Conservation (phyloP, 2,888 invertebrate species). For the Synergus japonicus region DNA sequence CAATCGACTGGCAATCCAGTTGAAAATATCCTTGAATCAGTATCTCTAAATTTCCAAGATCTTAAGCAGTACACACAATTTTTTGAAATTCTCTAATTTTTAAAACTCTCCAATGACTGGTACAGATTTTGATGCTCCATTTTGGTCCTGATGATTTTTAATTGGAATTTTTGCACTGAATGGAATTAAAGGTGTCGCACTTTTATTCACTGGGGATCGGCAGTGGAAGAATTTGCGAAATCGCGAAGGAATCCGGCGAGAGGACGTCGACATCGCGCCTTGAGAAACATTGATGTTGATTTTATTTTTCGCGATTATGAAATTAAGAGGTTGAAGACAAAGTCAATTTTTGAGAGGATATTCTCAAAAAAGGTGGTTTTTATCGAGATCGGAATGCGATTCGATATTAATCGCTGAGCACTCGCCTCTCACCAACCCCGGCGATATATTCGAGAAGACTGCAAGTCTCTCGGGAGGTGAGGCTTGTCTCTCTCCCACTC, state of each 20-base stretch:
- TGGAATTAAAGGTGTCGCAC: not conserved
- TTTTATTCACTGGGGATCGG: constrained; percentile 10
- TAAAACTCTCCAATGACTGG: too few relatives aligned
- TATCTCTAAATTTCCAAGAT: not conserved
- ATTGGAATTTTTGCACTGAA: not conserved
- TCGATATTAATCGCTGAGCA: constrained; percentile 61
- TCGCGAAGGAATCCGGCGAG: constrained; percentile 18
- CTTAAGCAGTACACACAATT: not conserved
- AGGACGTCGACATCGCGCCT: constrained; percentile 14
- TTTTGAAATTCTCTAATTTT: not conserved
- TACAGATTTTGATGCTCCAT: not conserved
- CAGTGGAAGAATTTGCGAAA: constrained; percentile 26
- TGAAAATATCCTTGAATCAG: not conserved
- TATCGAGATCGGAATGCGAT: constrained; percentile 57
- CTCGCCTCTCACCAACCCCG: constrained; percentile 57
- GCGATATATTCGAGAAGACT: constrained; percentile 69
- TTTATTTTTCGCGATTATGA: not conserved
- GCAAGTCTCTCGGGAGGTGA: constrained; percentile 59
- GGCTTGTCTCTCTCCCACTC: constrained; percentile 53
- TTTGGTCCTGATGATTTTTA: not conserved
- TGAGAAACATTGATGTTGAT: constrained; percentile 6
- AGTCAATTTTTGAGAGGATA: not conserved
- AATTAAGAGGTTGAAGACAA: not conserved
- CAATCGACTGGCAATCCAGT: not conserved
- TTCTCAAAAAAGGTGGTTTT: not conserved